Base-by-base conservation (phyloP, 2,113 vertebrate species). In the Pygathrix nemaeus region DNA sequence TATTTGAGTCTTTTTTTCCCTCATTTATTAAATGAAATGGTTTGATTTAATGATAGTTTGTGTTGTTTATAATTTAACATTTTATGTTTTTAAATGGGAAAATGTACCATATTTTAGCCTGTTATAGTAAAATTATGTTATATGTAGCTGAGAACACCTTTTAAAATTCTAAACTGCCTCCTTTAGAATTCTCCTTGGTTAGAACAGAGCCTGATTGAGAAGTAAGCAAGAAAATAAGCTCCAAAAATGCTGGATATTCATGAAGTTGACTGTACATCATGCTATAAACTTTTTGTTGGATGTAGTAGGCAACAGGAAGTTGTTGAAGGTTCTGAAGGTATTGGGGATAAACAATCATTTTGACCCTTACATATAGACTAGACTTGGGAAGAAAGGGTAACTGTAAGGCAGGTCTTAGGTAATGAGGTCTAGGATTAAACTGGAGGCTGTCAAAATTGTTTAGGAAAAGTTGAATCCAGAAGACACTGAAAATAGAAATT, bases 21-120 rank as follows among this genome's bases (percentile, higher is more conserved):
- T 82, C 72, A 75, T 80, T 80, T 93, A 45, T 88, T 76, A 94
- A 87, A 66, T 78, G 70, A 82, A 35, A 20, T 10, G 8, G 7
- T 84, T 90, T 90, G 32, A 84, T 96, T 73, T 83, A 79, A 93
- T 83, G 52, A 76, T 94, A 23, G 59, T 79, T 95, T 64, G 8
- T 68, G 20, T 66, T 61, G 32, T 86, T 82, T 78, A 91, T 92
- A 64, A 92, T 73, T 94, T 66, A 83, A 86, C 3, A 14, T 57
- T 94, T 91, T 73, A 30, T 70, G 6, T 55, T 90, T 93, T 95
- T 76, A 35, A 86, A 55, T 59, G 45, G 25, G 32, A 14, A 88
- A 87, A 66, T 7, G 59, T 52, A 73, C 68, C 8, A 66, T 68
- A 81, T 6, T 61, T 64, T 84, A 38, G 38, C 70, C 25, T 87